These are phyloP conservation scores for Sinelater perroti DNA, from an alignment of 2,888 invertebrate species.

Conservation along the genomic window DNA sequence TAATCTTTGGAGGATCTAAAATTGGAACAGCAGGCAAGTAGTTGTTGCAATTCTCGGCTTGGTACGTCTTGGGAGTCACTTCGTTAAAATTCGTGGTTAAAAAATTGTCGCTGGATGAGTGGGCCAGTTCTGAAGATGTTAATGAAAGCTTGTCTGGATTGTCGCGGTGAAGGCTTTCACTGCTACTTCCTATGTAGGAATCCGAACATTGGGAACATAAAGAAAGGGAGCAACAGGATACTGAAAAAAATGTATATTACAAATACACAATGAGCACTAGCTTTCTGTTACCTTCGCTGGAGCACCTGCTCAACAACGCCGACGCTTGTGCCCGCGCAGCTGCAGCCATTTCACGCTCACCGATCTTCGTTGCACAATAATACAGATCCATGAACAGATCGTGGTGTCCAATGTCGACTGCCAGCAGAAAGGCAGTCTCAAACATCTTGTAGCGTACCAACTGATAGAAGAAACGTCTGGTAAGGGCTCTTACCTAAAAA, in stretches of 20 bases:
- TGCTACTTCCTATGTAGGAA: constrained; percentile 58
- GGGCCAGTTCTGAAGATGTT: constrained; percentile 33
- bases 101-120: constrained; percentile 52
- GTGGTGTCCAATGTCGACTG: constrained; percentile 84
- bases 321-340: constrained; percentile 77
- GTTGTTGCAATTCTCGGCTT: constrained; percentile 37
- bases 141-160: constrained; percentile 5
- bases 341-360: constrained; percentile 69
- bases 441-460: constrained; percentile 77
- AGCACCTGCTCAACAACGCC: constrained; percentile 57
- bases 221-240: constrained; percentile 76
- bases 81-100: constrained; percentile 59
- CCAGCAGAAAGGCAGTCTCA: constrained; percentile 85
- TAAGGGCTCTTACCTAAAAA: constrained; percentile 77
- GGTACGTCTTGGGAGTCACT: constrained; percentile 57
- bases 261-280: not conserved
- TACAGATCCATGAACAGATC: constrained; percentile 88
- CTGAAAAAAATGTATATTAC: constrained; percentile 61
- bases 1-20: constrained; percentile 47
- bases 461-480: constrained; percentile 87
- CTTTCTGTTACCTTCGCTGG: constrained; percentile 54
- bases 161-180: constrained; percentile 49
- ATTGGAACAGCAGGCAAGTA: constrained; percentile 41
- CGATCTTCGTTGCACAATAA: constrained; percentile 73
- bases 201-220: constrained; percentile 73